Evolutionary conservation across 2,888 invertebrate species (phyloP).

Genomic region (Lutraria lutraria): DNA sequence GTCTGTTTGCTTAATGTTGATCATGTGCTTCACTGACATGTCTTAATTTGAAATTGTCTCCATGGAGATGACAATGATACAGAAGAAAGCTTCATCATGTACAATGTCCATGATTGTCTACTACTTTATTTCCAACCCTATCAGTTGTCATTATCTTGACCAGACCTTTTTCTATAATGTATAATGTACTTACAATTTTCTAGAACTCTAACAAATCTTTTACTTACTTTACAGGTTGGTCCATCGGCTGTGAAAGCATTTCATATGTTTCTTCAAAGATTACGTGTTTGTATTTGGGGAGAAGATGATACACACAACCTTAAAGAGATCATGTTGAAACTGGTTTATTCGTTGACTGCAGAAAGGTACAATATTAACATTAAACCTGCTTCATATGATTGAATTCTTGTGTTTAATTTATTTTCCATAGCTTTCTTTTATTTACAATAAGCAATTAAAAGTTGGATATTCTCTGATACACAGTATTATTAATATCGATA

Average conservation of each 20-base stretch:
- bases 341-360: constrained; percentile 91
- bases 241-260: constrained; percentile 92
- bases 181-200: neutral
- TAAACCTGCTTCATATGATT: neutral
- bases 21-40: no score
- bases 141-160: neutral
- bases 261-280: constrained; percentile 91
- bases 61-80: no score
- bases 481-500: no score
- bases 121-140: neutral
- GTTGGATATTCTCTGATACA: no score
- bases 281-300: constrained; percentile 89
- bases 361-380: constrained; percentile 88
- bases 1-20: no score
- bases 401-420: neutral
- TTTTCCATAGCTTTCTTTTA: neutral
- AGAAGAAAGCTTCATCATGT: no score
- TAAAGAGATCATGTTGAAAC: constrained; percentile 91
- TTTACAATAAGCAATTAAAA: neutral
- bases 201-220: neutral
- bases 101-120: neutral
- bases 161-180: neutral
- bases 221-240: constrained; percentile 89
- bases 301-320: constrained; percentile 88
- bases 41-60: no score